Conservation (phyloP, 2,113 vertebrate genomes). For the Macquaria australasica region DNA sequence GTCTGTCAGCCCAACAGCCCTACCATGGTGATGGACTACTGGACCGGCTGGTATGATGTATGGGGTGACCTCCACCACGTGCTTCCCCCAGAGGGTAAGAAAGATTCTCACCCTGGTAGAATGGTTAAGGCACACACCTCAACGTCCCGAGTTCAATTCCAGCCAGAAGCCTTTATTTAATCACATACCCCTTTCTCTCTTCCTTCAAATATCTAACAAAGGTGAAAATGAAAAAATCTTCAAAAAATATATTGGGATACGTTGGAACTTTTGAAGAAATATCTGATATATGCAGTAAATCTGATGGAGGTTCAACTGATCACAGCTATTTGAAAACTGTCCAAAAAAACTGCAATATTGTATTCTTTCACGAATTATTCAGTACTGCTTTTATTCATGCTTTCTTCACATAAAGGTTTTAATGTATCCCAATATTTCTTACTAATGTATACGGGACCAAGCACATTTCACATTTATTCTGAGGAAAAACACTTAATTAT, state of each 20-base stretch:
- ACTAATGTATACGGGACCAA: not conserved
- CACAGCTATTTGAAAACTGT: not conserved
- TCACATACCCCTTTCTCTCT: not conserved
- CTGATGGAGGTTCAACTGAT: not conserved
- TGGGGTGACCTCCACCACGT: constrained; percentile 95
- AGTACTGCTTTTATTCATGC: not conserved
- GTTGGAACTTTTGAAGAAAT: no score
- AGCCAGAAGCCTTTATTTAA: not conserved
- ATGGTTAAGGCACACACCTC: not conserved
- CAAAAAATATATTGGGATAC: not conserved
- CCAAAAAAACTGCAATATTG: not conserved
- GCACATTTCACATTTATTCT: not conserved
- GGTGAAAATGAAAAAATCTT: not conserved
- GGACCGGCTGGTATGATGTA: constrained; percentile 92
- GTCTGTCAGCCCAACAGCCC: constrained; percentile 87
- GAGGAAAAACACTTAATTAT: not conserved
- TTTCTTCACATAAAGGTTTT: not conserved
- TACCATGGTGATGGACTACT: constrained; percentile 94
- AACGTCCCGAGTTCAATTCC: not conserved
- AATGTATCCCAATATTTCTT: not conserved
- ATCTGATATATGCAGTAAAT: no score
- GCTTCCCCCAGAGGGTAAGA: constrained; percentile 91
- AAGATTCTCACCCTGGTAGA: not conserved
- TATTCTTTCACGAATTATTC: not conserved
- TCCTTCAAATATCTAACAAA: not conserved